Base-by-base conservation (phyloP, 2,888 invertebrate species). In the Aricia artaxerxes region DNA sequence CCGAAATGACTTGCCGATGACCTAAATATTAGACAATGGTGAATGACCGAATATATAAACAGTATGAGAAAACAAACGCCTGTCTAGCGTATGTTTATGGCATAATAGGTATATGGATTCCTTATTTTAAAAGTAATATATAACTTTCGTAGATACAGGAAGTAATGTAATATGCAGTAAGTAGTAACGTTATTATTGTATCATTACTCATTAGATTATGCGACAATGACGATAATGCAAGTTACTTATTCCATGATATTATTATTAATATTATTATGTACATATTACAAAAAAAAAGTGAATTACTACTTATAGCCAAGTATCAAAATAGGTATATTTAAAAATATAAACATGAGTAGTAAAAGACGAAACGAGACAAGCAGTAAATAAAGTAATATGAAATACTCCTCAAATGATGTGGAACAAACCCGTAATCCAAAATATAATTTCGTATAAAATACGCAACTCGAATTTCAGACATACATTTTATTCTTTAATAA, bases 11-110 rank as follows among this genome's bases (percentile, higher is more conserved):
- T 49, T 75, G 49, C 11, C 69, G 69, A 69, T 38, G 69, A 69
- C 69, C 69, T 69, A 75, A 80, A 79, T 80, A 81, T 80, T 81
- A 78, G 73, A 78, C 60, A 60, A 60, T 88, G 88, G 88, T 88
- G 87, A 88, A 88, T 83, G 88, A 88, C 89, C 89, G 85, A 81
- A 82, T 80, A 81, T 81, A 85, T 87, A 88, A 88, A 87, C 88
- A 87, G 80, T 81, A 81, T 81, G 79, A 79, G 79, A 83, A 80
- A 81, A 24, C 75, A 31, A 53, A 57, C 57, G 35, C 49, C 6
- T 76, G 76, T 76, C 76, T 73, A 40, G 24, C 73, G 9, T n/a
- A 44, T 7, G 24, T 24, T 73, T 44, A 44, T 44, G 4, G 40
- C 40, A 44, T 44, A n/a, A 73, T 73, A n/a, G n/a, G n/a, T n/a